These are phyloP conservation scores for Riparia riparia DNA, from an alignment of 2,113 vertebrate genomes.

Conservation along the genomic window DNA sequence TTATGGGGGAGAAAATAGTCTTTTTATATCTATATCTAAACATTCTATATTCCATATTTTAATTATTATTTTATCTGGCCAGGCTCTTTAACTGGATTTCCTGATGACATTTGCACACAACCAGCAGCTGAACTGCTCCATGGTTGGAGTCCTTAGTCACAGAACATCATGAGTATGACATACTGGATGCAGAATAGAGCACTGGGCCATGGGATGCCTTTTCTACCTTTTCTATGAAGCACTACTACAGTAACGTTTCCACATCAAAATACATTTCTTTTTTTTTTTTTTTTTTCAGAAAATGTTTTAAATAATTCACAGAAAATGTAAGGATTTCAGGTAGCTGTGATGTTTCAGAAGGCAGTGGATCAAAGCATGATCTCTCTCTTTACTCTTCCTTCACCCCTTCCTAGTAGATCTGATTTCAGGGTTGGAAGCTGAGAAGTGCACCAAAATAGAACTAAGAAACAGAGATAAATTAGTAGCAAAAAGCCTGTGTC, in stretches of 20 bases:
- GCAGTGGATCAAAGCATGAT: slow-evolving; percentile 19
- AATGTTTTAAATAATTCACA: slow-evolving; percentile 41
- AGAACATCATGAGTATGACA: background rate
- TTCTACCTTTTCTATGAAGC: background rate
- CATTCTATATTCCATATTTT: background rate
- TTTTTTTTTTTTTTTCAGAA: background rate
- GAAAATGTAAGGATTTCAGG: slow-evolving; percentile 16
- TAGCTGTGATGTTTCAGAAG: slow-evolving; percentile 31
- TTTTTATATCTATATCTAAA: background rate
- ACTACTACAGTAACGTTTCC: background rate
- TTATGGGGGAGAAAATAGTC: background rate
- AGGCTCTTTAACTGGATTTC: background rate
- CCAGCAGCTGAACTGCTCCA: background rate
- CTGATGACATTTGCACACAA: background rate
- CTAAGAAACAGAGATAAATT: background rate
- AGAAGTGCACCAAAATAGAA: background rate
- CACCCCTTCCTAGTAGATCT: background rate
- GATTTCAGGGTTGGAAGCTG: background rate
- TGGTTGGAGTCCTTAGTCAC: background rate
- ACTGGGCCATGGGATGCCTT: background rate
- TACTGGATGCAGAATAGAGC: background rate
- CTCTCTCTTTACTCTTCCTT: background rate
- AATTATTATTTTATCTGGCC: background rate
- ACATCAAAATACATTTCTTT: slow-evolving; percentile 6
- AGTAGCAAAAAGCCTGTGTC: background rate